Conservation (phyloP, 1,140 invertebrate genomes). For the Temnothorax longispinosus region DNA sequence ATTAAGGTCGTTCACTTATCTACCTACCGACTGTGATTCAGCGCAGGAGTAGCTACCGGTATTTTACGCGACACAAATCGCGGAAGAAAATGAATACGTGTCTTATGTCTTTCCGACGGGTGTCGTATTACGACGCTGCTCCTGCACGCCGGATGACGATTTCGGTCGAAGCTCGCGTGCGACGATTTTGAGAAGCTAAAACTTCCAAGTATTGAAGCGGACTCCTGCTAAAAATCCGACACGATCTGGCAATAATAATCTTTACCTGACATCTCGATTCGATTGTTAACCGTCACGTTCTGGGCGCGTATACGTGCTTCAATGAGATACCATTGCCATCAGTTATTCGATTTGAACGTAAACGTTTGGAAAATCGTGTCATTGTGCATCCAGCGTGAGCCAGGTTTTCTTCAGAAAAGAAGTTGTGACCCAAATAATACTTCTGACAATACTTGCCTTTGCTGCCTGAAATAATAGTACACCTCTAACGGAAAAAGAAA, state of each 20-base stretch:
- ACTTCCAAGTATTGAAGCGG: background rate
- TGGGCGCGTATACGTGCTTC: background rate
- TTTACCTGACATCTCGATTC: background rate
- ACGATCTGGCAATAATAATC: background rate
- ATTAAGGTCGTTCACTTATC: conserved; percentile 54
- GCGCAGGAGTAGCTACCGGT: conserved; percentile 6
- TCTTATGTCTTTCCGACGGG: background rate
- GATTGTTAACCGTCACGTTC: background rate
- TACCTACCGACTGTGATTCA: conserved; percentile 8
- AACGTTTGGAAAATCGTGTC: background rate
- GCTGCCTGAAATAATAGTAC: background rate
- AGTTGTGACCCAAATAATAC: background rate
- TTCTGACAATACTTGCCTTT: background rate
- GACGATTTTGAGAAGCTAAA: background rate
- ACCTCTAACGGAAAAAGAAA: background rate
- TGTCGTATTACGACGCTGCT: conserved; percentile 1
- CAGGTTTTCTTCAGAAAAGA: background rate
- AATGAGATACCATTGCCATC: background rate
- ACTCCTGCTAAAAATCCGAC: background rate
- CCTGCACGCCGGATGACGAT: background rate
- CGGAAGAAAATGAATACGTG: conserved; percentile 29
- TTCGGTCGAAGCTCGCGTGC: background rate
- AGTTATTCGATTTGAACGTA: background rate
- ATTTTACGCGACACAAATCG: conserved; percentile 4
- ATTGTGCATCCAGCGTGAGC: background rate